Evolutionary conservation across 2,113 vertebrate species (phyloP), one percentile per base, ranked within the genome.

Genomic region (Rafetus swinhoei): DNA sequence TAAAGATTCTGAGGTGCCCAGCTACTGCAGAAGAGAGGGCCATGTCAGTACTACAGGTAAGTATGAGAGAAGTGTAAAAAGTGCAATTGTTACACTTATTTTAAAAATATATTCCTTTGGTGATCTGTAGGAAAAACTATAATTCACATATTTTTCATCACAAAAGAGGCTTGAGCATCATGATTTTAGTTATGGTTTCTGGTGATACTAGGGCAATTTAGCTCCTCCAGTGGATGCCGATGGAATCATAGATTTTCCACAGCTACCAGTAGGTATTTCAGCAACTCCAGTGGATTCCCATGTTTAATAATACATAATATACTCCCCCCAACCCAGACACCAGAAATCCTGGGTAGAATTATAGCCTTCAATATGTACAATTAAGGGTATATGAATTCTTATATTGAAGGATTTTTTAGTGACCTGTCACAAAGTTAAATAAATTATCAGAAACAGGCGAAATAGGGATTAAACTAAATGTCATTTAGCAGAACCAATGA

Each of bases 381-480:
- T 92, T 84, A 79, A 94, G 90, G 92, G 96, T 93, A 88, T 84
- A 96, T 88, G 96, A 91, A 97, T 96, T 50, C 82, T 96, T 88
- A 76, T 59, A 89, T 91, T 90, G 96, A 96, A 95, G 93, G 56
- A 93, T 95, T 97, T 96, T 96, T 90, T 87, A 95, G 93, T 94
- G 88, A 96, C 77, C 90, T 94, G 92, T 94, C 94, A 1, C 92
- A 90, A 96, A 96, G 89, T 89, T 93, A 96, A 92, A 94, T 94
- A 90, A 96, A 94, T 97, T 94, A 94, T 95, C 94, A 94, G 94
- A 96, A 95, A 96, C 69, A 95, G 86, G 92, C 92, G 91, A 95
- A 90, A 82, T 93, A 95, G 55, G 92, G 90, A 96, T 97, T 97
- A 95, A 84, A 90, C n/a, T 94, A 92, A 96, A 89, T 96, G 82